Conservation (phyloP, 2,888 invertebrate species). For the Ecliptopera silaceata region DNA sequence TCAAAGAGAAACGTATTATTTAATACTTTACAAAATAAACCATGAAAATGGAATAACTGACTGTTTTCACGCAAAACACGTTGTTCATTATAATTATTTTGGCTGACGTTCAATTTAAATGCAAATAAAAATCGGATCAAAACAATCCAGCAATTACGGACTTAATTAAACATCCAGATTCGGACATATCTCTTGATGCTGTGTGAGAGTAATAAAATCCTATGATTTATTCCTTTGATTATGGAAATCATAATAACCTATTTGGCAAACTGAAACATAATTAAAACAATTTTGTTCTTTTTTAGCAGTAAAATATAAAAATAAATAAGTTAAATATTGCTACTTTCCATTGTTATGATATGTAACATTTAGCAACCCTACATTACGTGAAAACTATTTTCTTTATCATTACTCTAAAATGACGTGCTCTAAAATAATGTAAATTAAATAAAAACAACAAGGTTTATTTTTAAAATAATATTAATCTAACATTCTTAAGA, state of each 20-base stretch:
- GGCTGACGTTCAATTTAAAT: slow-evolving; percentile 27
- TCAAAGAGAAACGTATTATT: background rate
- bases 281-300: too few relatives aligned
- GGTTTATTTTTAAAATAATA: too few relatives aligned
- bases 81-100: slow-evolving; percentile 8
- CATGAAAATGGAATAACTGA: background rate
- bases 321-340: too few relatives aligned
- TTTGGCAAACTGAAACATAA: too few relatives aligned
- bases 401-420: too few relatives aligned
- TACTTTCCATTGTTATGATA: too few relatives aligned
- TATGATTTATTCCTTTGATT: too few relatives aligned
- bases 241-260: too few relatives aligned
- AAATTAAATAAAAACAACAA: slow-evolving; percentile 17
- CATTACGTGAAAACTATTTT: too few relatives aligned
- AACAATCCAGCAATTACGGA: slow-evolving; percentile 24
- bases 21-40: slow-evolving; percentile 1
- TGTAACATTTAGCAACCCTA: too few relatives aligned
- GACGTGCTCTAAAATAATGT: background rate
- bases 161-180: slow-evolving; percentile 30
- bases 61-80: background rate
- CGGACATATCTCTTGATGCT: background rate
- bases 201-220: too few relatives aligned
- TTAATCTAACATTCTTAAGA: slow-evolving; percentile 7
- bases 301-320: too few relatives aligned
- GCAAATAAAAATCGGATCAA: slow-evolving; percentile 33